Percentiles rank a stretch among this genome's conserved stretches.
Conservation (phyloP, 1,140 invertebrate species). For the Brachionus asplanchnoidis region DNA sequence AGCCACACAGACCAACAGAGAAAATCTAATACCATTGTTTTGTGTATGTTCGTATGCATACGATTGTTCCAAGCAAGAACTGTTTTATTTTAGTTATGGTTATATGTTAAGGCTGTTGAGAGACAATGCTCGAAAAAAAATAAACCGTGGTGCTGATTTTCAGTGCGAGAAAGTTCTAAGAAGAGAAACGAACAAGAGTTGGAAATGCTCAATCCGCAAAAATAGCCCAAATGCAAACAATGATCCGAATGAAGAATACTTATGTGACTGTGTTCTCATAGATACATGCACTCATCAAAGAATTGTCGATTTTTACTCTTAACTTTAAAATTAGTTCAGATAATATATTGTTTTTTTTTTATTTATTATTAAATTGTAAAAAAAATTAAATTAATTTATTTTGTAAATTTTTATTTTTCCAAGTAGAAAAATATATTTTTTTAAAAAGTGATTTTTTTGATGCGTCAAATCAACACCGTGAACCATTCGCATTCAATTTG, state of each 20-base stretch:
- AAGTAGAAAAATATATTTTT: not conserved
- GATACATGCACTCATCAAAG: not conserved
- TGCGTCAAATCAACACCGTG: not conserved
- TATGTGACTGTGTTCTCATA: not conserved
- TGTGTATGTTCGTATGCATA: conserved; percentile 16
- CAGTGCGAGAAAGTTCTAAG: not conserved
- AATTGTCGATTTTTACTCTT: conserved; percentile 26
- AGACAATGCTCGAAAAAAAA: not conserved
- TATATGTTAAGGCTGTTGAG: not conserved
- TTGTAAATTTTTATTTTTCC: not conserved
- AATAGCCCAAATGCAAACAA: not conserved
- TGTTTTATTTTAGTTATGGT: not conserved
- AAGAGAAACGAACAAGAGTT: not conserved
- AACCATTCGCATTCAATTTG: too few species aligned
- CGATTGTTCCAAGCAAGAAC: not conserved
- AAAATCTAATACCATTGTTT: not conserved
- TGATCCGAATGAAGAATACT: not conserved
- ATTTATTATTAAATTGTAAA: not conserved
- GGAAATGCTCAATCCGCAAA: not conserved
- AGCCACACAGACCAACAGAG: not conserved
- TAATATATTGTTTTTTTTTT: not conserved
- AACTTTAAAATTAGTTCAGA: not conserved
- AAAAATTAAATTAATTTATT: not conserved
- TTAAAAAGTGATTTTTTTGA: not conserved
- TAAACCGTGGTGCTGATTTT: conserved; percentile 17